These are phyloP conservation scores for Lepetodrilus schrolli DNA, from an alignment of 2,888 invertebrate species.

Conservation along the genomic window DNA sequence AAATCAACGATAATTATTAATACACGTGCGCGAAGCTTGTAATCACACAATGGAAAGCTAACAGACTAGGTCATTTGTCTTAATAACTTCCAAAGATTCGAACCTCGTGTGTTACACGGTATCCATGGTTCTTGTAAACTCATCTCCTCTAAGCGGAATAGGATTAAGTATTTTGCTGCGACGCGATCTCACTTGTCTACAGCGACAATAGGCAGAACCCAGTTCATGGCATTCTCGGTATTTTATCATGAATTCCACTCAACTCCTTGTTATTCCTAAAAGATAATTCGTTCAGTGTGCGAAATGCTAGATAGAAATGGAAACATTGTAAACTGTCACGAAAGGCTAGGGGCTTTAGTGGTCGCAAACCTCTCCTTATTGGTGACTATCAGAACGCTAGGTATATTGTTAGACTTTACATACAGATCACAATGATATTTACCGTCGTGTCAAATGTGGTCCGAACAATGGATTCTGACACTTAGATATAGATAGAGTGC, in stretches of 20 bases:
- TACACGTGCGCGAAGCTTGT: constrained; percentile 27
- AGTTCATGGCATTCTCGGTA: neutral
- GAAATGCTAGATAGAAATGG: constrained; percentile 15
- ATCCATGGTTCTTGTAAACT: constrained; percentile 10
- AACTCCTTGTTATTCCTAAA: neutral
- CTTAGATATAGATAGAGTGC: neutral
- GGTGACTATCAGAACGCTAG: constrained; percentile 1
- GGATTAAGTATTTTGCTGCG: constrained; percentile 7
- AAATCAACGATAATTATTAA: constrained; percentile 31
- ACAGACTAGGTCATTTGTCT: constrained; percentile 9
- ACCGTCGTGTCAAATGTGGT: constrained; percentile 1
- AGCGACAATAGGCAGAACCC: constrained; percentile 11
- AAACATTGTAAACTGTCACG: neutral
- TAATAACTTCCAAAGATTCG: constrained; percentile 8
- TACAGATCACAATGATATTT: neutral
- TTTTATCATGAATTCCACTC: constrained; percentile 20
- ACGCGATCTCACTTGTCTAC: neutral
- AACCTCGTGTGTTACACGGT: constrained; percentile 1
- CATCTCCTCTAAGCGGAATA: constrained; percentile 10
- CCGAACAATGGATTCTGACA: constrained; percentile 16
- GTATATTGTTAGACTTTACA: constrained; percentile 16
- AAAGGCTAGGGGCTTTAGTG: neutral
- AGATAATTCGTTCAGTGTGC: neutral
- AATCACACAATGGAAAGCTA: constrained; percentile 2
- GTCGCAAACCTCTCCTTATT: constrained; percentile 11